Evolutionary conservation across 2,113 vertebrate genomes (phyloP).

Genomic region (Empidonax traillii): DNA sequence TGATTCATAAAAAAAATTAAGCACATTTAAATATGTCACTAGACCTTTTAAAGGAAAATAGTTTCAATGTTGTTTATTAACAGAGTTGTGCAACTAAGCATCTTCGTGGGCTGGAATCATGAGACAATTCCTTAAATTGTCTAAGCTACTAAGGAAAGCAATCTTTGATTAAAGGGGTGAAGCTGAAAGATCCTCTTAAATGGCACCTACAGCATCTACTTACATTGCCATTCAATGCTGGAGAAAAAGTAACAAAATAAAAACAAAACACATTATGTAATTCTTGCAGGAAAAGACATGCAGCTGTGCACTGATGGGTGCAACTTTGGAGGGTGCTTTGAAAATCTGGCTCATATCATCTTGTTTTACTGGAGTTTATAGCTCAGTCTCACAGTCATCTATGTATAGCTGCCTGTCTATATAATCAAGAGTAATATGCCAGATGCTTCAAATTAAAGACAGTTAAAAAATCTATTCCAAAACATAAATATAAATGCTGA

Average conservation of each 20-base stretch:
- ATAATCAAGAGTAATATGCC: neutral
- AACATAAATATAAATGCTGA: constrained; percentile 6
- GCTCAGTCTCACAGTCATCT: neutral
- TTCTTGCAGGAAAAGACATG: neutral
- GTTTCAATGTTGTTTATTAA: neutral
- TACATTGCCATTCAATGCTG: neutral
- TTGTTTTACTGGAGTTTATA: neutral
- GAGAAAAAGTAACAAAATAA: neutral
- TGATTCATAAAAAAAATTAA: neutral
- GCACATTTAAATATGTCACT: neutral
- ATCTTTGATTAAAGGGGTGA: neutral
- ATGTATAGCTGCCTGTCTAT: neutral
- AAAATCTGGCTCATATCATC: neutral
- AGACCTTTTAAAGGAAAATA: neutral
- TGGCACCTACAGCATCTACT: neutral
- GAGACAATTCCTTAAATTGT: neutral
- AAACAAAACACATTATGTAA: neutral
- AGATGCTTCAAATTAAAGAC: constrained; percentile 23
- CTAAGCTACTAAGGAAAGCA: neutral
- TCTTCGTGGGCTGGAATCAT: neutral
- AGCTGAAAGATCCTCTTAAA: neutral
- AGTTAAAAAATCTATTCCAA: neutral
- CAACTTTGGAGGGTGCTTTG: neutral
- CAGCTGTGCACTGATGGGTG: neutral
- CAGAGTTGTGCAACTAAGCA: neutral